Percentiles rank a stretch among this genome's conserved stretches.
Evolutionary conservation across 2,888 invertebrate genomes (phyloP).

Genomic region (Tryphoninae sp.): DNA sequence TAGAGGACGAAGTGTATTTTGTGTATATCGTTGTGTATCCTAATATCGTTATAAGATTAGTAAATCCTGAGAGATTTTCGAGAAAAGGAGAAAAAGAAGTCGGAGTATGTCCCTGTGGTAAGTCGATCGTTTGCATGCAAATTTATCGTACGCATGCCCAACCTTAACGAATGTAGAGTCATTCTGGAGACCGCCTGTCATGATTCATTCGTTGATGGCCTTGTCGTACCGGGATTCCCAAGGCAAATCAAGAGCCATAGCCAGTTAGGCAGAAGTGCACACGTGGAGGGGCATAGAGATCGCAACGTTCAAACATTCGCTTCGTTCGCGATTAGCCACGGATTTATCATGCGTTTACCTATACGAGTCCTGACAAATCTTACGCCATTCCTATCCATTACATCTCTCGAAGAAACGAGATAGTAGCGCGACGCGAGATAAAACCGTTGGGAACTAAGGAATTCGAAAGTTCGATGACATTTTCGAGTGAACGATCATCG

Average conservation of each 20-base stretch:
- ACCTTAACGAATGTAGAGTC: slow-evolving; percentile 33
- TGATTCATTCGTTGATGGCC: slow-evolving; percentile 47
- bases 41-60: background rate
- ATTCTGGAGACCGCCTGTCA: background rate
- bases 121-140: slow-evolving; percentile 21
- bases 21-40: too few species aligned
- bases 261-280: slow-evolving; percentile 4
- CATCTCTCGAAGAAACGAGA: background rate
- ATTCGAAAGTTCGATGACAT: background rate
- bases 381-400: background rate
- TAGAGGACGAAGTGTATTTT: too few species aligned
- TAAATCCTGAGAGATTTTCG: background rate
- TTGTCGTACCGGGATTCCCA: slow-evolving; percentile 53
- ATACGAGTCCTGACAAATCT: background rate
- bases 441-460: background rate
- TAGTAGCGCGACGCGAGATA: background rate
- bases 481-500: background rate
- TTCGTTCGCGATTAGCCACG: background rate
- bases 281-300: background rate
- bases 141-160: slow-evolving; percentile 23
- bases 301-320: background rate
- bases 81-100: slow-evolving; percentile 12
- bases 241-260: slow-evolving; percentile 19
- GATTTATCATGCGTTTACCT: background rate
- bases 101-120: slow-evolving; percentile 34